Percentiles rank a stretch among this genome's conserved stretches.
Conservation (phyloP, 2,888 invertebrate species). For the Panopea generosa region DNA sequence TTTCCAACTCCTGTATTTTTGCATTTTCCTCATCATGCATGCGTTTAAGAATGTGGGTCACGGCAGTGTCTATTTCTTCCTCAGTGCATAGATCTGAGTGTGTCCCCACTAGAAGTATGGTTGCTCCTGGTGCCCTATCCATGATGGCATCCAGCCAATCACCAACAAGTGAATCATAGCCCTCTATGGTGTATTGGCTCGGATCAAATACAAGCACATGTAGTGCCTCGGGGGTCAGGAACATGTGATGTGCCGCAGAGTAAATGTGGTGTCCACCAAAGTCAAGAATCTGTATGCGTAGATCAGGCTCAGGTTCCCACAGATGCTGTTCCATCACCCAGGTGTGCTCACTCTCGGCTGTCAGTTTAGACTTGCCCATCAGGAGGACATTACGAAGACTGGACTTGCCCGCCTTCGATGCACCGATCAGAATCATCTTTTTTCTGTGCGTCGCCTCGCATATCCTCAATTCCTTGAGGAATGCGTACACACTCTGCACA, state of each 20-base stretch:
- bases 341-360: slow-evolving; percentile 78
- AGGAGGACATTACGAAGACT: slow-evolving; percentile 78
- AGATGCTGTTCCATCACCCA: slow-evolving; percentile 81
- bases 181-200: slow-evolving; percentile 65
- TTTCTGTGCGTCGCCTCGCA: slow-evolving; percentile 78
- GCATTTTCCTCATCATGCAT: slow-evolving; percentile 73
- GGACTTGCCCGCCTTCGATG: slow-evolving; percentile 79
- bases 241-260: slow-evolving; percentile 82
- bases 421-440: slow-evolving; percentile 80
- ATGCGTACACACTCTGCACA: slow-evolving; percentile 70
- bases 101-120: slow-evolving; percentile 76
- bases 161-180: slow-evolving; percentile 72
- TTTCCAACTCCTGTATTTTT: slow-evolving; percentile 63
- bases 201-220: slow-evolving; percentile 80
- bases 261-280: slow-evolving; percentile 82
- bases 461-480: slow-evolving; percentile 62
- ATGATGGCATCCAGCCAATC: slow-evolving; percentile 81
- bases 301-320: slow-evolving; percentile 80
- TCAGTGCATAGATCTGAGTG: slow-evolving; percentile 75
- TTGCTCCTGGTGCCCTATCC: slow-evolving; percentile 77
- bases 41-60: slow-evolving; percentile 68
- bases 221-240: slow-evolving; percentile 79
- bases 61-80: slow-evolving; percentile 68
- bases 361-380: slow-evolving; percentile 74
- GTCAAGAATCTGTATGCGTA: slow-evolving; percentile 79